Base-by-base conservation (phyloP, 2,113 vertebrate species). In the Bettongia penicillata region DNA sequence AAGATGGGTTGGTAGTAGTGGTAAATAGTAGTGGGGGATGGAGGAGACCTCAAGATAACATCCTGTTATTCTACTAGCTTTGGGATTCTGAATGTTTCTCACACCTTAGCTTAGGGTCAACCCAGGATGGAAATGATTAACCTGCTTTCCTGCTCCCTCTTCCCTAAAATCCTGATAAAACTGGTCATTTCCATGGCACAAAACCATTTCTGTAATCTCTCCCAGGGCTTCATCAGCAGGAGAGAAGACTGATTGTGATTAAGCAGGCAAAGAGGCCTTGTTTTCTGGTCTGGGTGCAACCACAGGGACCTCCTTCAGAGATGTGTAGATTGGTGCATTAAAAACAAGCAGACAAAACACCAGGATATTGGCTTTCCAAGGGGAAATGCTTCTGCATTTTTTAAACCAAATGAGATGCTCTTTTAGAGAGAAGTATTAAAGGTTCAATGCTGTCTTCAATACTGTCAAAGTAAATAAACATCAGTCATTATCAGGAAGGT, bases 401-500 rank as follows among this genome's bases (percentile, higher is more conserved):
- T 68, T 94, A 95, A 97, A 95, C 0, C 1, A 96, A 97, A 55
- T 96, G 97, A 95, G 93, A 94, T 93, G 92, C 97, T 94, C 96
- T 96, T 90, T 94, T 97, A 97, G 97, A 43, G 48, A 96, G 94
- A 95, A 95, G 47, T 95, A 95, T 97, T 97, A 97, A 97, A 97
- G 96, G 97, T 98, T 98, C 95, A 96, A 93, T 98, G 97, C 96
- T 93, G 97, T 96, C 97, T 97, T 98, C 48, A 48, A 96, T 95
- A 97, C 96, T 97, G 95, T 96, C 53, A 55, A 98, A 97, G 98
- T 97, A 97, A 98, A 98, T 96, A 98, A 97, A 95, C 98, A 97
- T 97, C 97, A 95, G 97, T 91, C 96, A 98, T 97, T 95, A 97
- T 98, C 97, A 91, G 94, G 94, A 98, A 97, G 93, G 93, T 92